Evolutionary conservation across 2,888 invertebrate genomes (phyloP).

Genomic region (Xanthorhoe spadicearia): DNA sequence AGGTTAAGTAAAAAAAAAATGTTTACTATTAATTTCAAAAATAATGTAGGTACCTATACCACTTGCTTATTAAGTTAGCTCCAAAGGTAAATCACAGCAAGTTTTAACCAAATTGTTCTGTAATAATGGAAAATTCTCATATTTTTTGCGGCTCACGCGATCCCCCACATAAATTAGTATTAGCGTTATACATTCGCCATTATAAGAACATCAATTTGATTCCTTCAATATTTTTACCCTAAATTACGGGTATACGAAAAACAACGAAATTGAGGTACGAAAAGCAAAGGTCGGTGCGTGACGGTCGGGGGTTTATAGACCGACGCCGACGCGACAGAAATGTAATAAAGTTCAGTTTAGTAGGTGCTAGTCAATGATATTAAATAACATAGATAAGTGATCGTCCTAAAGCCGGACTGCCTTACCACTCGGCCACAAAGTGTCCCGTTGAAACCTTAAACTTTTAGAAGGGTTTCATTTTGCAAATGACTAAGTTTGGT

Average conservation of each 20-base stretch:
- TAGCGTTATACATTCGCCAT: slow-evolving; percentile 29
- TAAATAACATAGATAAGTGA: too few relatives aligned
- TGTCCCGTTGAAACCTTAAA: too few relatives aligned
- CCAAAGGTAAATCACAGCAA: slow-evolving; percentile 22
- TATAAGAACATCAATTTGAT: slow-evolving; percentile 34
- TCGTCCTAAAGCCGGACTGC: too few relatives aligned
- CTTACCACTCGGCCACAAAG: too few relatives aligned
- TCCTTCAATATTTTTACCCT: slow-evolving; percentile 22
- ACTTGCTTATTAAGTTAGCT: not conserved
- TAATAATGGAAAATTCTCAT: slow-evolving; percentile 26
- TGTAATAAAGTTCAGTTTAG: slow-evolving; percentile 9
- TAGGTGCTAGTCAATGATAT: not conserved
- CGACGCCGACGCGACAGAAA: slow-evolving; percentile 2
- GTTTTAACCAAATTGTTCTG: slow-evolving; percentile 20
- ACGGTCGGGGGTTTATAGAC: slow-evolving; percentile 7
- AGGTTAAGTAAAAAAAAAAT: too few relatives aligned
- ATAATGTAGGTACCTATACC: not conserved
- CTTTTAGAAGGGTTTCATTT: too few relatives aligned
- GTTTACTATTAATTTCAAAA: not conserved
- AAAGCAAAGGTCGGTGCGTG: slow-evolving; percentile 23
- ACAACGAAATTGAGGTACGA: slow-evolving; percentile 32
- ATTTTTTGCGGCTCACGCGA: slow-evolving; percentile 33
- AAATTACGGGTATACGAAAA: slow-evolving; percentile 35
- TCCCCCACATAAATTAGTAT: slow-evolving; percentile 32
- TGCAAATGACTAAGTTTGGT: too few relatives aligned